A percentile compares a stretch with the other conserved stretches of the same genome.
Conservation (phyloP, 92 coral and sea anemone genomes). For the Heteractis magnifica region DNA sequence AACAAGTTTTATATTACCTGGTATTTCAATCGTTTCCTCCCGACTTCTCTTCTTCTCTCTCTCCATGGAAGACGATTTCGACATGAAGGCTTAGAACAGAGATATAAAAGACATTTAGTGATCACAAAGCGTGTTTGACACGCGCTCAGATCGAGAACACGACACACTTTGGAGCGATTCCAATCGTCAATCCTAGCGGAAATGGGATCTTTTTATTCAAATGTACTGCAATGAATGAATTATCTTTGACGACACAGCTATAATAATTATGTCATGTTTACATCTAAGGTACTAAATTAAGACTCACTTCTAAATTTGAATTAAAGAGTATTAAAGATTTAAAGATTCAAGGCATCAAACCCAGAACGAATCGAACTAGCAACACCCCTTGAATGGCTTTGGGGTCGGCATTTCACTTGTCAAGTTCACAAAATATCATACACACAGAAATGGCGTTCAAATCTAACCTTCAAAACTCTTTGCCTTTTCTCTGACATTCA, state of each 20-base stretch:
- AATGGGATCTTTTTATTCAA: constrained; percentile 12
- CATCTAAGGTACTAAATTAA: not conserved
- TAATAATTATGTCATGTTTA: not conserved
- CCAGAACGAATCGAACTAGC: not conserved
- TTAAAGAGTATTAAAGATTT: not conserved
- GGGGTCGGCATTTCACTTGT: constrained; percentile 14
- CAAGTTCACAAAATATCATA: constrained; percentile 8
- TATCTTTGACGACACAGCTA: not conserved
- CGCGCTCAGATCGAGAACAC: constrained; percentile 7
- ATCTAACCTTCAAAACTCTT: constrained; percentile 72
- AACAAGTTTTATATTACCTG: constrained; percentile 2
- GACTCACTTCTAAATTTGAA: not conserved
- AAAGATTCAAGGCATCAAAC: not conserved
- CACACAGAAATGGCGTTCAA: not conserved
- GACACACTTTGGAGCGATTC: constrained; percentile 13
- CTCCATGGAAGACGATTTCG: constrained; percentile 18
- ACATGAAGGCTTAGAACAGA: constrained; percentile 32
- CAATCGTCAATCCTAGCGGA: constrained; percentile 41
- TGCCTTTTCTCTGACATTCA: constrained; percentile 69
- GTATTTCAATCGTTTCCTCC: constrained; percentile 22
- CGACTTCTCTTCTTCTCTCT: constrained; percentile 45
- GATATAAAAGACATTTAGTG: not conserved
- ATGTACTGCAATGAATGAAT: not conserved
- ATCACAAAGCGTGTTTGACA: not conserved
- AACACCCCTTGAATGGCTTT: constrained; percentile 24